phyloP scores from a whole-genome alignment of 2,113 vertebrate genomes.

The Myotis lucifugus region DNA sequence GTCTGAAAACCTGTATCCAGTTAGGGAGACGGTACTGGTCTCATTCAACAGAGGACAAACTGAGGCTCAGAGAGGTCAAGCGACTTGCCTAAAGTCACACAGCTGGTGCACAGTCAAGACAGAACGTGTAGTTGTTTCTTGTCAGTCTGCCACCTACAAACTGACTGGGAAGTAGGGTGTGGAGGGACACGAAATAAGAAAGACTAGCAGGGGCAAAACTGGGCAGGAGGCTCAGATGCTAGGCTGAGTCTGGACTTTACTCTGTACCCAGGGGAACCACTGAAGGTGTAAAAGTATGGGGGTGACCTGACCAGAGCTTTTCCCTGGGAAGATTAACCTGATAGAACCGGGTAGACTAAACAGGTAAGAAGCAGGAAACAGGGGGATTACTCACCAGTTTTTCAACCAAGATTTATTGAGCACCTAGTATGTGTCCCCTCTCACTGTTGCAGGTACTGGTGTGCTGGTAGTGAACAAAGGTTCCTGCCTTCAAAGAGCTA shows the following conservation, averaged over 20 bases:
- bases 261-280: not conserved
- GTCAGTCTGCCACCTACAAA: not conserved
- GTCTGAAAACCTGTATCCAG: not conserved
- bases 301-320: not conserved
- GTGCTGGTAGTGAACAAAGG: not conserved
- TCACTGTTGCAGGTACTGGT: not conserved
- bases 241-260: slow-evolving; percentile 1
- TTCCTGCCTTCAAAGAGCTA: not conserved
- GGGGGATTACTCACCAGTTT: not conserved
- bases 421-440: not conserved
- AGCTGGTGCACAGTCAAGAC: not conserved
- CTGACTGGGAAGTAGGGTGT: not conserved
- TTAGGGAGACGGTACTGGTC: not conserved
- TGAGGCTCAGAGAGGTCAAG: not conserved
- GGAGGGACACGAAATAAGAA: not conserved
- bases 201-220: not conserved
- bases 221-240: not conserved
- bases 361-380: not conserved
- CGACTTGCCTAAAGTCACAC: not conserved
- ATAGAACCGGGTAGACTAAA: not conserved
- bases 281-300: not conserved
- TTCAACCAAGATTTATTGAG: not conserved
- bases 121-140: not conserved
- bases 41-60: not conserved
- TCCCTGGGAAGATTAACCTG: not conserved